Evolutionary conservation across 2,113 vertebrate genomes (phyloP).

Genomic region (Labeo catla): DNA sequence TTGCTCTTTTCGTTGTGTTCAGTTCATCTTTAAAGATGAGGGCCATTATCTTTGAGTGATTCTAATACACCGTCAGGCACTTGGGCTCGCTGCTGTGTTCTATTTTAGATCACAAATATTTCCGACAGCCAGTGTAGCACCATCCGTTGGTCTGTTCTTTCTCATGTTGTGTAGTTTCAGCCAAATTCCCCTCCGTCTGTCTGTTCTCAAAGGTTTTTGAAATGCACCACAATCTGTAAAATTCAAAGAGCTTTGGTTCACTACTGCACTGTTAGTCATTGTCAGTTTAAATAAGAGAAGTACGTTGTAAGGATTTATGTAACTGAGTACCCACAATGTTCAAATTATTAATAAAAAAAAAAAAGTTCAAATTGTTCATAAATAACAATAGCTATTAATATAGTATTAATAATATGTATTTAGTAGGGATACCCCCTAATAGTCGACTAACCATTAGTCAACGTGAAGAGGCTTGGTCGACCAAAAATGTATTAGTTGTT

Average conservation of each 20-base stretch:
- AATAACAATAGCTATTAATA: too few relatives aligned
- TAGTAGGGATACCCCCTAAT: too few relatives aligned
- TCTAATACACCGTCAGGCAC: neutral
- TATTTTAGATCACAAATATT: constrained; percentile 23
- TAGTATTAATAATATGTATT: too few relatives aligned
- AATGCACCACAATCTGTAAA: neutral
- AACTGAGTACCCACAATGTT: neutral
- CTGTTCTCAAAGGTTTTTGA: constrained; percentile 2
- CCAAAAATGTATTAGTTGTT: too few relatives aligned
- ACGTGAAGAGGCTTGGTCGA: too few relatives aligned
- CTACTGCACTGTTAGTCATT: neutral
- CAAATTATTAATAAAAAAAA: neutral
- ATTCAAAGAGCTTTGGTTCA: neutral
- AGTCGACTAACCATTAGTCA: too few relatives aligned
- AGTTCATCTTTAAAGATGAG: constrained; percentile 9
- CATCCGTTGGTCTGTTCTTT: constrained; percentile 15
- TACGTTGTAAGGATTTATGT: neutral
- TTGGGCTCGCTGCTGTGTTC: neutral
- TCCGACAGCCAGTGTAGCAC: constrained; percentile 4
- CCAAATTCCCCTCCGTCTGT: neutral
- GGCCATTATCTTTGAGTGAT: constrained; percentile 26
- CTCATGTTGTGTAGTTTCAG: constrained; percentile 5
- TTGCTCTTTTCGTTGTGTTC: neutral
- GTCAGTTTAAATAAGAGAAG: neutral
- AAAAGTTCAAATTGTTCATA: too few relatives aligned